phyloP scores from a whole-genome alignment of 2,888 invertebrate genomes.

The Acleris holmiana region DNA sequence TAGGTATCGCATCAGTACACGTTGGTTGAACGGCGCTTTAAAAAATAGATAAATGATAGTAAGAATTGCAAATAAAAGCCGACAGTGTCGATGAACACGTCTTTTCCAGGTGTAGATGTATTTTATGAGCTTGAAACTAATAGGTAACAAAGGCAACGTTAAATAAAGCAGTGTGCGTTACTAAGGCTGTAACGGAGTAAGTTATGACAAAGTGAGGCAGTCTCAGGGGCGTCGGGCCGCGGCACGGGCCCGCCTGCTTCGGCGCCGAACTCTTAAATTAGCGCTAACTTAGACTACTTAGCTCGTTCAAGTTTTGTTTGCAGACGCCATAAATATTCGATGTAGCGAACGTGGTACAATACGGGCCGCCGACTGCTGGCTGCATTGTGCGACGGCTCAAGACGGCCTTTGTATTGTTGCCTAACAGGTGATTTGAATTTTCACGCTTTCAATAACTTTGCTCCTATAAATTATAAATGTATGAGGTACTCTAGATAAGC shows the following conservation, averaged over 20 bases:
- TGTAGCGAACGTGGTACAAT: conserved; percentile 67
- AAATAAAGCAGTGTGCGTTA: conserved; percentile 55
- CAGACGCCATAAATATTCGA: conserved; percentile 77
- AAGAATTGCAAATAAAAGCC: not conserved
- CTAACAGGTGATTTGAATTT: conserved; percentile 53
- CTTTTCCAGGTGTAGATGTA: conserved; percentile 3
- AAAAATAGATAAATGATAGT: too few species aligned
- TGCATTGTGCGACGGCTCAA: conserved; percentile 64
- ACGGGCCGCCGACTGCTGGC: conserved; percentile 54
- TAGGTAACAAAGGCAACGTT: conserved; percentile 63
- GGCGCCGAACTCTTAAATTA: conserved; percentile 79
- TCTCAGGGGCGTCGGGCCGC: conserved; percentile 55
- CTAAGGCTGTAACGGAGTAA: conserved; percentile 54
- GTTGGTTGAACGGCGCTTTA: not conserved
- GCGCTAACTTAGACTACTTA: conserved; percentile 80
- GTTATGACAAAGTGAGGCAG: conserved; percentile 76
- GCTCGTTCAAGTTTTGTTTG: conserved; percentile 81
- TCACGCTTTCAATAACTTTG: conserved; percentile 41
- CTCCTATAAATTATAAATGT: conserved; percentile 24
- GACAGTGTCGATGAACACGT: not conserved
- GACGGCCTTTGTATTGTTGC: conserved; percentile 58
- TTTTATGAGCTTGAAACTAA: conserved; percentile 24
- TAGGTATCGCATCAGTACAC: not conserved
- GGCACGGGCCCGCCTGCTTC: conserved; percentile 52
- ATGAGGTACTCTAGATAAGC: not conserved